Base-by-base conservation (phyloP, 2,888 invertebrate genomes). In the Aproaerema taeniolella region DNA sequence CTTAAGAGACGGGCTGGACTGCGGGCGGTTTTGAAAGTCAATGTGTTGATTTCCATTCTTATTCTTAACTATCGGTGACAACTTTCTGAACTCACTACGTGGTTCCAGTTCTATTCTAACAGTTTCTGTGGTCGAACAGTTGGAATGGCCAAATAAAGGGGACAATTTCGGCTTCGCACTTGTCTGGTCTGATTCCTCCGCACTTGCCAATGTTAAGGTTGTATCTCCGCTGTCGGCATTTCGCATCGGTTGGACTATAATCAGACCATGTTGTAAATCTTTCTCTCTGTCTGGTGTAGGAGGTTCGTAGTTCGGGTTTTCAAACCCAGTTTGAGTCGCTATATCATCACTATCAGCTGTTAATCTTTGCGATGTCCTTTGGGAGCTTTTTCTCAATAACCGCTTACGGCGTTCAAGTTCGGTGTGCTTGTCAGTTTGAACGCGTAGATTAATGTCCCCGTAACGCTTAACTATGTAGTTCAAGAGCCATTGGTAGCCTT, bases 401-500 rank as follows among this genome's bases (percentile, higher is more conserved):
- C 67, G 82, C 70, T 72, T 82, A 56, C 70, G 78, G 61, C 74
- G 88, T 78, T 69, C 87, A 56, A 71, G 67, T 53, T 80, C 90
- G 52, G 72, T 91, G 88, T 67, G 88, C 75, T 65, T 87, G 70
- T 70, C 91, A 63, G 82, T 94, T 88, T 63, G 88, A 0, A 94
- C 92, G 42, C 94, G 83, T 34, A 87, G 60, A 50, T 92, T 90
- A 29, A 94, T 80, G 38, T 85, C 83, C 9, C 88, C 87, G 63
- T 91, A 93, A 48, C 92, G 87, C n/a, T 82, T 78, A 2, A 89
- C 83, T n/a, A 95, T 91, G 44, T 89, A 90, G 56, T 89, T 89
- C 14, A 94, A 68, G 9, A 95, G 75, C 94, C 95, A 92, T 14
- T 85, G 80, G 63, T 93, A 92, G 1, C 92, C 92, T 55, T 89